Base-by-base conservation (phyloP, 2,888 invertebrate genomes). In the Syrphus vitripennis region DNA sequence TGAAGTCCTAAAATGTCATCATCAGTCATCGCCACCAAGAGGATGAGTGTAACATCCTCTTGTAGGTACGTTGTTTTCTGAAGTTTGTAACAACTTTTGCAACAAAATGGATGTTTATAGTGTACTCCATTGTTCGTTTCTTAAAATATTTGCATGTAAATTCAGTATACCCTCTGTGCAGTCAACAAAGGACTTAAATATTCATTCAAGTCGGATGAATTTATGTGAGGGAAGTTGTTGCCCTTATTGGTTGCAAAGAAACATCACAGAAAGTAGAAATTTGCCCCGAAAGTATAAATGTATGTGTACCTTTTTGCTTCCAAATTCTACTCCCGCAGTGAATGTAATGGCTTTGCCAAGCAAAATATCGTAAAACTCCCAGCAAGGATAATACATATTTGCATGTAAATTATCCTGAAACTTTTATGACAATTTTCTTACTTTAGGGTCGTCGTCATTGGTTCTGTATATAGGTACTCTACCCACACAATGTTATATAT, bases 321-420 rank as follows among this genome's bases (percentile, higher is more conserved):
- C 21, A n/a, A n/a, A n/a, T n/a, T 7, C 48, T 21, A 59, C 59
- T 57, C 77, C 82, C 78, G 77, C 77, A 63, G 82, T 37, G 69
- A 16, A 19, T 45, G 29, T 57, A 45, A 78, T 63, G 57, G 50
- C 74, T 70, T 70, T 48, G 57, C 9, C 57, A 74, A 37, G 48
- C 40, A 63, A 82, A 74, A 59, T 50, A 48, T 74, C 86, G 59
- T 86, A 59, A 86, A 86, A 86, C 57, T 86, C 70, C 69, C 74
- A 82, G 86, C 82, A 86, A 86, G 86, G 82, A 86, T 82, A 82
- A 86, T 86, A 86, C 86, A 82, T 86, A 86, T 86, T 86, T 86
- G 86, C 86, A 86, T 86, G 86, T 86, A 82, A 86, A 86, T 86
- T 86, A 86, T 86, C 77, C 77, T 65, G 42, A 78, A 42, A 57